Conservation (phyloP, 92 coral and sea anemone species). For the Pocillopora meandrina region DNA sequence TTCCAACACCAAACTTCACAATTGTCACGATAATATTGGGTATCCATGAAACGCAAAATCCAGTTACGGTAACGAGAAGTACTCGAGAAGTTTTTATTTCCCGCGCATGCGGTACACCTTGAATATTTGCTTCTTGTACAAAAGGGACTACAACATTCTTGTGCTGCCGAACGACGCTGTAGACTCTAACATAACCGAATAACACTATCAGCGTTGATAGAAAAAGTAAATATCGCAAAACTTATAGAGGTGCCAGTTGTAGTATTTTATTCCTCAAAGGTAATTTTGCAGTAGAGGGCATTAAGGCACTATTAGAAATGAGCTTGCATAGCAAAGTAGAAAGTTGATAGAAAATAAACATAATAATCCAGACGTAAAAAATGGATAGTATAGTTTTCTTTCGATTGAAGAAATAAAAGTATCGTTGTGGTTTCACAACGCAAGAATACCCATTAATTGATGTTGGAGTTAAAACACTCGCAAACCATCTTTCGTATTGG, state of each 20-base stretch:
- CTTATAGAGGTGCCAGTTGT: neutral
- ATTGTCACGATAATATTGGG: neutral
- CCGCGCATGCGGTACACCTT: neutral
- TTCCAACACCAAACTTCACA: neutral
- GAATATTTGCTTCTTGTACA: constrained; percentile 1
- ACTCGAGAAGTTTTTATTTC: constrained; percentile 3
- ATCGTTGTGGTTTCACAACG: constrained; percentile 1
- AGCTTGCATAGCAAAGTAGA: neutral
- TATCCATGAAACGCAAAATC: constrained; percentile 18
- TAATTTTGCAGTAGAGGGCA: too few species aligned
- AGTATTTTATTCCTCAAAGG: neutral
- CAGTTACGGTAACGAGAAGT: constrained; percentile 7
- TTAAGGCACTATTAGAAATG: neutral
- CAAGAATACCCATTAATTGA: constrained; percentile 9
- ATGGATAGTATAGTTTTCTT: constrained; percentile 6
- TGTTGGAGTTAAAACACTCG: constrained; percentile 31
- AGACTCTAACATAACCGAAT: constrained; percentile 9
- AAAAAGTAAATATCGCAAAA: neutral
- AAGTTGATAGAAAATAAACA: neutral
- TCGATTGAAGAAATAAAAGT: neutral
- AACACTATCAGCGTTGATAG: neutral
- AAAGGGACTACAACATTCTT: neutral
- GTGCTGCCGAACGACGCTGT: neutral
- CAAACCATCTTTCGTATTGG: constrained; percentile 92
- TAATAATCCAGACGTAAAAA: neutral